phyloP scores from a whole-genome alignment of 2,113 vertebrate species.

The Porphyrio hochstetteri region DNA sequence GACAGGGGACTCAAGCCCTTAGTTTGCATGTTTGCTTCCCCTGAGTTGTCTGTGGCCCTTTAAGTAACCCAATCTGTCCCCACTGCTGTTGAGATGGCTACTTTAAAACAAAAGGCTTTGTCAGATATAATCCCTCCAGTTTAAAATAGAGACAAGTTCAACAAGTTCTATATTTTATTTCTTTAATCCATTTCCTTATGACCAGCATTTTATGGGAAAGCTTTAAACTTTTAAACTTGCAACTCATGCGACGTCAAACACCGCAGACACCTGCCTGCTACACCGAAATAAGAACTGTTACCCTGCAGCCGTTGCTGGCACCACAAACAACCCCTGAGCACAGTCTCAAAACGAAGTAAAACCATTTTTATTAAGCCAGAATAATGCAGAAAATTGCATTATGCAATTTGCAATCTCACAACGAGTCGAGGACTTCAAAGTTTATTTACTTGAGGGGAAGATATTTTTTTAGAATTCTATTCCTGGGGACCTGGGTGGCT shows the following conservation, averaged over 20 bases:
- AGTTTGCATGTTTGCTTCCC: background rate
- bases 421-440: background rate
- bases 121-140: constrained; percentile 51
- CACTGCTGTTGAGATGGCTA: constrained; percentile 12
- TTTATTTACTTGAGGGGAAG: background rate
- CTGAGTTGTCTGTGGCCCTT: constrained; percentile 27
- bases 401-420: background rate
- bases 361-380: background rate
- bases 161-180: constrained; percentile 66
- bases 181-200: constrained; percentile 73
- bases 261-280: background rate
- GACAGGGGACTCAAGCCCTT: accelerated
- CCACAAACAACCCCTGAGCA: background rate
- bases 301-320: background rate
- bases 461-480: background rate
- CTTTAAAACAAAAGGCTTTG: constrained; percentile 68
- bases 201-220: constrained; percentile 50
- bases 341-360: background rate
- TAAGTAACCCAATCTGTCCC: constrained; percentile 66
- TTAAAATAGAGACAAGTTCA: constrained; percentile 68
- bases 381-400: background rate
- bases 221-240: constrained; percentile 56
- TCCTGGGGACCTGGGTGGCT: background rate
- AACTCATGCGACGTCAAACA: constrained; percentile 19
- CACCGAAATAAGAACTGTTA: background rate